A percentile compares a stretch with the other conserved stretches of the same genome.
phyloP scores from a whole-genome alignment of 2,113 vertebrate genomes.

The Lepisosteus osseus region DNA sequence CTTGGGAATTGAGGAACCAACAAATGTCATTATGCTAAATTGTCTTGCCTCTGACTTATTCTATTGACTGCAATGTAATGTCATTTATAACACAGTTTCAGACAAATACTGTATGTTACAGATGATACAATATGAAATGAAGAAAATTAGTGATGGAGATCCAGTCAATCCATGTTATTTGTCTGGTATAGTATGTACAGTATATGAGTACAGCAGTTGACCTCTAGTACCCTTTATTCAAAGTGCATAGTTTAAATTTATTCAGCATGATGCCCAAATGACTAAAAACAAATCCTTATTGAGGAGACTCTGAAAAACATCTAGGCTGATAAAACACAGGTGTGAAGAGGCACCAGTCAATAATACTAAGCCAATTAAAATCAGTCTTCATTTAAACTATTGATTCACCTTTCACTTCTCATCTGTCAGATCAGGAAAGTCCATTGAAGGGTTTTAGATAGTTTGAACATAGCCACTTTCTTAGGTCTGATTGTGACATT shows the following conservation, averaged over 20 bases:
- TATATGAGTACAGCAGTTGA: too few species aligned
- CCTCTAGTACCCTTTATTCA: too few species aligned
- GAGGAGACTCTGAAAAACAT: constrained; percentile 24
- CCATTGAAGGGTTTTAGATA: constrained; percentile 29
- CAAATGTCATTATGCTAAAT: too few species aligned
- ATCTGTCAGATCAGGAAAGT: constrained; percentile 51
- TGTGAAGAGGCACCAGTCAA: constrained; percentile 46
- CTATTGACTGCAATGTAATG: too few species aligned
- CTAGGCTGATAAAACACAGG: constrained; percentile 35
- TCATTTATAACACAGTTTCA: too few species aligned
- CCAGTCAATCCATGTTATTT: too few species aligned
- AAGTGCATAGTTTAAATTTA: constrained; percentile 26
- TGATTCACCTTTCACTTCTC: constrained; percentile 59
- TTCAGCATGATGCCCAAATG: constrained; percentile 36
- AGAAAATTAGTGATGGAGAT: too few species aligned
- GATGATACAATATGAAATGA: too few species aligned
- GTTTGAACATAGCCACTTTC: constrained; percentile 30
- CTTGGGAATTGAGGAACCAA: too few species aligned
- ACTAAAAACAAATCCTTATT: constrained; percentile 39
- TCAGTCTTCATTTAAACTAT: constrained; percentile 68
- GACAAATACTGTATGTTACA: too few species aligned
- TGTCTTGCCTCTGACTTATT: too few species aligned
- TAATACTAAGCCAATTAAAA: constrained; percentile 66
- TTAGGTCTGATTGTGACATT: constrained; percentile 6
- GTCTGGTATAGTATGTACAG: too few species aligned